Conservation (phyloP, 2,113 vertebrate genomes). For the Anguilla rostrata region DNA sequence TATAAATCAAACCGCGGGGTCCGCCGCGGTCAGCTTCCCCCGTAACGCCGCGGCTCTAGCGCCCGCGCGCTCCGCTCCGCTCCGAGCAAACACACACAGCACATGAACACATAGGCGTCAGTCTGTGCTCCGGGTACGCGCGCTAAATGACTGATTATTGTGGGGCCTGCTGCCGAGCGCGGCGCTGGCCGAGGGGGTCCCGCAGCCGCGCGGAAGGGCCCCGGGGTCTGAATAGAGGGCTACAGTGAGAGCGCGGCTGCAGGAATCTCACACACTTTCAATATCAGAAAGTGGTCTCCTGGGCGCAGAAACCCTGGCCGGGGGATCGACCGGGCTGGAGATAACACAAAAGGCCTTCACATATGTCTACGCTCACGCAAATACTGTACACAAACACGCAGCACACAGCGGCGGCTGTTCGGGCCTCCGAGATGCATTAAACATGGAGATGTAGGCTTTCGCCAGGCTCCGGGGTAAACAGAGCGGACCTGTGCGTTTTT, state of each 20-base stretch:
- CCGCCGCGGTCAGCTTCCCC: conserved; percentile 31
- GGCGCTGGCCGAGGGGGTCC: neutral
- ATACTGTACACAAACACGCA: neutral
- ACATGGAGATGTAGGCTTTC: neutral
- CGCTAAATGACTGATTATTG: neutral
- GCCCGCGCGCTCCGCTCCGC: neutral
- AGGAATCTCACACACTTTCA: conserved; percentile 8
- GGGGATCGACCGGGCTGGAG: neutral
- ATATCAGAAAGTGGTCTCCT: conserved; percentile 12
- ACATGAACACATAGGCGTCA: neutral
- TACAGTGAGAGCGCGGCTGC: neutral
- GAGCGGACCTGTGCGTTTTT: neutral
- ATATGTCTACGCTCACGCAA: conserved; percentile 4
- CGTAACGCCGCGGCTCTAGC: neutral
- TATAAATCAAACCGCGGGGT: conserved; percentile 43
- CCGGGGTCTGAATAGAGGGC: conserved; percentile 2
- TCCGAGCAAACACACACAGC: neutral
- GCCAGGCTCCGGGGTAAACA: neutral
- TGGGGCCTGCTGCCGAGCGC: neutral
- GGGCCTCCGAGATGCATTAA: conserved; percentile 5
- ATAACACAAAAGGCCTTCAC: conserved; percentile 22
- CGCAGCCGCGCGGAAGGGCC: neutral
- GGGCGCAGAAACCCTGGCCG: neutral
- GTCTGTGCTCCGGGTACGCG: neutral
- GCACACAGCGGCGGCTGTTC: neutral